Evolutionary conservation across 2,797 vertebrate species (phyloP).

Genomic region (Bradypus variegatus): DNA sequence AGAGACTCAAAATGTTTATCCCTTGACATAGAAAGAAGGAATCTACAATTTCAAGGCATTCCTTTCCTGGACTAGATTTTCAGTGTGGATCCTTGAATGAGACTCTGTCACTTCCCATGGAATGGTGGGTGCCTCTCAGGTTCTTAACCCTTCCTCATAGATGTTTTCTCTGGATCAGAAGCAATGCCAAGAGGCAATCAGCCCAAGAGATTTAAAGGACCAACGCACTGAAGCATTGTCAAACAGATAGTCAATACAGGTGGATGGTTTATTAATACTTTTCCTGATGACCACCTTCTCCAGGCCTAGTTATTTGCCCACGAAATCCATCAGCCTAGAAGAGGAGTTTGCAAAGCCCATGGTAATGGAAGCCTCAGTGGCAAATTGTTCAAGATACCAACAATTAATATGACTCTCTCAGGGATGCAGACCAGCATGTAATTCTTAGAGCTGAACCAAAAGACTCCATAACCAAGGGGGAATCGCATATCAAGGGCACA

Average conservation of each 20-base stretch:
- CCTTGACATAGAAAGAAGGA: not conserved
- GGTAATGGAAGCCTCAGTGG: not conserved
- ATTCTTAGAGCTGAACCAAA: not conserved
- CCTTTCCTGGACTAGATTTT: not conserved
- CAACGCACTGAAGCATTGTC: fast-evolving
- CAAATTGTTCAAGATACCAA: not conserved
- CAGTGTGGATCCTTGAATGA: not conserved
- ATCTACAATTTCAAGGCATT: not conserved
- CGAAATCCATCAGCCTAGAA: not conserved
- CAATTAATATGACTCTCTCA: not conserved
- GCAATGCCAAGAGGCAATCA: not conserved
- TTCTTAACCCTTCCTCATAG: not conserved
- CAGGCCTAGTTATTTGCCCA: not conserved
- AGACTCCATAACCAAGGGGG: too few relatives aligned
- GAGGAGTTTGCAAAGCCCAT: not conserved
- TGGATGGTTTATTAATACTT: not conserved
- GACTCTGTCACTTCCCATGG: not conserved
- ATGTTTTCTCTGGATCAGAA: not conserved
- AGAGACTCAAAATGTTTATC: not conserved
- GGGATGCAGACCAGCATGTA: not conserved
- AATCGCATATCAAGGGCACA: too few relatives aligned
- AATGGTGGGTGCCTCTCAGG: not conserved
- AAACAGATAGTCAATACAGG: not conserved
- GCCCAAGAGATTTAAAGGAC: not conserved
- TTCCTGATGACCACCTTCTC: not conserved